Percentiles rank a stretch among this genome's conserved stretches.
These are phyloP conservation scores for Drosophila robusta DNA, from an alignment of 2,888 invertebrate genomes.

Conservation along the genomic window DNA sequence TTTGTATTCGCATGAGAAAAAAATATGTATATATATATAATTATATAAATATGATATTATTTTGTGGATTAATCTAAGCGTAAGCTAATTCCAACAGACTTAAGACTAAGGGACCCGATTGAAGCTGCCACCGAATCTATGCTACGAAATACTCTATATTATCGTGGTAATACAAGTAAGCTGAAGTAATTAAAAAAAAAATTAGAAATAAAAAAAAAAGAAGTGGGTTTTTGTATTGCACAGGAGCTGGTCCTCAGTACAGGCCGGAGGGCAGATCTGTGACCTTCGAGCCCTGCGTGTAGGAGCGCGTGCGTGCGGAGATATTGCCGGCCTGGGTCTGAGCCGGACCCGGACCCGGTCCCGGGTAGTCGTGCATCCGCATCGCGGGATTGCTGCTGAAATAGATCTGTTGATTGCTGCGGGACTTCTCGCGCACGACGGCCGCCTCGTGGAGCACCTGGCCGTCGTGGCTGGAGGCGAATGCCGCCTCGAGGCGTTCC, in stretches of 20 bases:
- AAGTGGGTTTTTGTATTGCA: conserved; percentile 62
- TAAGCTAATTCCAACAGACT: conserved; percentile 39
- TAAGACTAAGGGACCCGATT: conserved; percentile 64
- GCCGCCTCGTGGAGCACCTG: conserved; percentile 87
- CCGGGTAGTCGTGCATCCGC: conserved; percentile 67
- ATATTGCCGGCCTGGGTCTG: conserved; percentile 88
- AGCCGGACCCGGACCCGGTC: conserved; percentile 86
- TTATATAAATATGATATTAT: conserved; percentile 41
- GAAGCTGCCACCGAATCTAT: conserved; percentile 71
- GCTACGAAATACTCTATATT: conserved; percentile 31
- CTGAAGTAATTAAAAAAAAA: background rate
- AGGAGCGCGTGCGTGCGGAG: conserved; percentile 85
- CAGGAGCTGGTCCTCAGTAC: conserved; percentile 85
- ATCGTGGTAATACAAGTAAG: background rate
- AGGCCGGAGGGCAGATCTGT: conserved; percentile 91
- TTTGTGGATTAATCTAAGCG: conserved; percentile 19
- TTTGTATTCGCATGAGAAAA: conserved; percentile 24
- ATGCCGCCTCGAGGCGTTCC: conserved; percentile 89
- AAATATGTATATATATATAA: background rate
- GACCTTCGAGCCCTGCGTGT: conserved; percentile 87
- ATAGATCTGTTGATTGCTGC: conserved; percentile 83
- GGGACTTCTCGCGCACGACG: conserved; percentile 87
- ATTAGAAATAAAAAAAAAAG: conserved; percentile 7
- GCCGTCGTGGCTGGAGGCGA: conserved; percentile 67
- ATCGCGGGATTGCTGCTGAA: conserved; percentile 83